phyloP scores from a whole-genome alignment of 2,888 invertebrate species.

The Strigamia crassipes region DNA sequence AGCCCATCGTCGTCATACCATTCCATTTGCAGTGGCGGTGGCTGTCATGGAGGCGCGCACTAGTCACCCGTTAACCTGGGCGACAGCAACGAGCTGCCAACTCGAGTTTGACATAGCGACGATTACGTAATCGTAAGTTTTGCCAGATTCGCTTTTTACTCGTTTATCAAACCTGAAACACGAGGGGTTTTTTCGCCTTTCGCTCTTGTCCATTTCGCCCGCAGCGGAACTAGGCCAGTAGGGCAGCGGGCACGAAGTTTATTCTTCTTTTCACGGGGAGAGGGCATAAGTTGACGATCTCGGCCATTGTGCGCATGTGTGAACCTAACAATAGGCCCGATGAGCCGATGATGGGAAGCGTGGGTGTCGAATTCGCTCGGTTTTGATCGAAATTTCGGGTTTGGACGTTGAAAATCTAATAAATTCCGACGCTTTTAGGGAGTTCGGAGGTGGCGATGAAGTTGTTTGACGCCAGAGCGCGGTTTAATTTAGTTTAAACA shows the following conservation, averaged over 20 bases:
- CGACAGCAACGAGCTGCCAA: constrained; percentile 19
- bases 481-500: background rate
- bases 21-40: constrained; percentile 32
- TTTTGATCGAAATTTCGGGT: no score
- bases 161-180: background rate
- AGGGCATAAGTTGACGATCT: background rate
- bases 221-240: constrained; percentile 31
- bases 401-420: background rate
- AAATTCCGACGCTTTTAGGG: background rate
- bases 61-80: constrained; percentile 18
- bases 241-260: constrained; percentile 35
- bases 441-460: no score
- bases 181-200: background rate
- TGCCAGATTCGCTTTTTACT: background rate
- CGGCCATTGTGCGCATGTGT: constrained; percentile 2
- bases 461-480: background rate
- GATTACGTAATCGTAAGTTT: constrained; percentile 26
- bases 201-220: constrained; percentile 7
- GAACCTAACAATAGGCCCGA: background rate
- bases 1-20: constrained; percentile 37
- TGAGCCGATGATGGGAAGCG: no score
- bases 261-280: background rate
- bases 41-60: constrained; percentile 32
- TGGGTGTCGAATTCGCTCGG: no score
- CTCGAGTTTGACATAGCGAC: background rate